phyloP scores from a whole-genome alignment of 2,888 invertebrate species.

The Sarcophaga caerulescens region DNA sequence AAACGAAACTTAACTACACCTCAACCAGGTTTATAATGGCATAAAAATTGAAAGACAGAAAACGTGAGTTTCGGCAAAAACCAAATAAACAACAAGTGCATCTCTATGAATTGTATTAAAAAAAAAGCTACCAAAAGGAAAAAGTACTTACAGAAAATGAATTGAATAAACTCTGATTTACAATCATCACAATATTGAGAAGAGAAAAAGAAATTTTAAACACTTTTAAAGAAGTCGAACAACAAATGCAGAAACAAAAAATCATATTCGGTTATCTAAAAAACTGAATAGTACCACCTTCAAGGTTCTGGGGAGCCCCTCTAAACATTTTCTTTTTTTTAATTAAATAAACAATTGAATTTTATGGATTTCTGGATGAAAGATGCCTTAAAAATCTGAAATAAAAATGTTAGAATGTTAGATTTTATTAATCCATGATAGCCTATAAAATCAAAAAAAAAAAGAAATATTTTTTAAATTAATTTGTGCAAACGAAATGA shows the following conservation, averaged over 20 bases:
- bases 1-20: slow-evolving; percentile 29
- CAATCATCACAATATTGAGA: slow-evolving; percentile 61
- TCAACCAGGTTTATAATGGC: slow-evolving; percentile 59
- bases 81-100: slow-evolving; percentile 65
- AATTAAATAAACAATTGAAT: too few species aligned
- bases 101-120: slow-evolving; percentile 37
- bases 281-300: slow-evolving; percentile 28
- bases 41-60: slow-evolving; percentile 62
- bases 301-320: not conserved
- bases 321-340: not conserved
- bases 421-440: too few species aligned
- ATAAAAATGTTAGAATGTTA: too few species aligned
- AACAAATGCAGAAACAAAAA: not conserved
- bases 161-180: slow-evolving; percentile 68
- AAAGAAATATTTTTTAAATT: too few species aligned
- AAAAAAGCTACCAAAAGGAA: slow-evolving; percentile 13
- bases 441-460: too few species aligned
- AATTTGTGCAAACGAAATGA: too few species aligned
- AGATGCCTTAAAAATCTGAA: too few species aligned
- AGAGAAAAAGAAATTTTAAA: not conserved
- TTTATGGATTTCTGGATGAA: too few species aligned
- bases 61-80: slow-evolving; percentile 67
- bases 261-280: slow-evolving; percentile 37
- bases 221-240: not conserved
- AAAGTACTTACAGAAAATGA: slow-evolving; percentile 9